Evolutionary conservation across 2,888 invertebrate genomes (phyloP).

Genomic region (Tenthredo distinguenda): DNA sequence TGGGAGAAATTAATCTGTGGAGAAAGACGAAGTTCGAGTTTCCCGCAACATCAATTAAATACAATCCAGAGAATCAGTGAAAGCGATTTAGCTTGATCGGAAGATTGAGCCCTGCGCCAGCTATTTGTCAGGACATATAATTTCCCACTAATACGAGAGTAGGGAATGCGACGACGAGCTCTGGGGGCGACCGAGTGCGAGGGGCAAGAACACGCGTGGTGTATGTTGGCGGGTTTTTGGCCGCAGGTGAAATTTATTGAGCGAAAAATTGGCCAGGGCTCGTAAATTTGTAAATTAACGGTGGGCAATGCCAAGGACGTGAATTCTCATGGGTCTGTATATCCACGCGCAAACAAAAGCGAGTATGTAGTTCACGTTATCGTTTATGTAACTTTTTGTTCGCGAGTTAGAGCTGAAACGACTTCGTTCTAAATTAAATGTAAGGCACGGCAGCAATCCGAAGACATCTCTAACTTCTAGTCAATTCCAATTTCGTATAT

Average conservation of each 20-base stretch:
- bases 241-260: slow-evolving; percentile 36
- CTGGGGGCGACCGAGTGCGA: neutral
- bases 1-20: neutral
- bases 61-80: neutral
- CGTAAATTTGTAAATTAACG: slow-evolving; percentile 32
- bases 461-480: neutral
- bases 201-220: slow-evolving; percentile 13
- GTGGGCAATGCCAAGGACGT: slow-evolving; percentile 13
- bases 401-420: neutral
- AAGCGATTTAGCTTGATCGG: neutral
- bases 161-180: neutral
- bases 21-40: neutral
- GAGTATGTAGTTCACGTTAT: neutral
- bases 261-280: slow-evolving; percentile 39
- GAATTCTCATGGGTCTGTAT: neutral
- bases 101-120: neutral
- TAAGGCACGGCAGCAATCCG: neutral
- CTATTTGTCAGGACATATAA: slow-evolving; percentile 9
- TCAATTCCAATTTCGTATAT: neutral
- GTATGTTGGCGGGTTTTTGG: slow-evolving; percentile 29
- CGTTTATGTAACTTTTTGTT: neutral
- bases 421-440: neutral
- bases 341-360: neutral
- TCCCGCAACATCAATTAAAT: slow-evolving; percentile 2
- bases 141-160: neutral